Conservation (phyloP, 2,113 vertebrate species). For the Odontophorus gujanensis region DNA sequence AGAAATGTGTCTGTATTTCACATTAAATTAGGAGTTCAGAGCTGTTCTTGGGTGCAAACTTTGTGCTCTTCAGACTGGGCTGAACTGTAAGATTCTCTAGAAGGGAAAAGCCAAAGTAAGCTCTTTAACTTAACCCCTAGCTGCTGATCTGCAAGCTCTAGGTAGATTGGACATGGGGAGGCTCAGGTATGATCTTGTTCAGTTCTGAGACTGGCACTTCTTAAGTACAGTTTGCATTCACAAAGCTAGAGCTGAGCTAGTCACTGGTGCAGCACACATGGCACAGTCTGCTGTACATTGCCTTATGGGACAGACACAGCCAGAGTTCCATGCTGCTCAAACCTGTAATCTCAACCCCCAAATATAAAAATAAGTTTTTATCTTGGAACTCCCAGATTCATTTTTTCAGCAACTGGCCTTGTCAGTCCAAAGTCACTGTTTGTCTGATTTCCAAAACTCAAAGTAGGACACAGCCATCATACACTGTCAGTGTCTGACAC, state of each 20-base stretch:
- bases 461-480: background rate
- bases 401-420: background rate
- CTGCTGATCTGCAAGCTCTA: background rate
- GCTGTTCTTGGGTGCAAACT: background rate
- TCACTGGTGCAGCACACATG: background rate
- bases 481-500: background rate
- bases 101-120: constrained; percentile 21
- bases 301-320: background rate
- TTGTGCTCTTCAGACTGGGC: background rate
- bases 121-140: constrained; percentile 38
- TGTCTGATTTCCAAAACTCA: background rate
- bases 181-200: background rate
- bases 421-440: background rate
- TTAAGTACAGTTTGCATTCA: background rate
- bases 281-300: background rate
- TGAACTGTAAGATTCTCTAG: background rate
- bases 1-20: background rate
- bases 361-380: background rate
- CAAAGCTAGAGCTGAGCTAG: background rate
- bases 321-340: background rate
- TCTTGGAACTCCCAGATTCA: background rate
- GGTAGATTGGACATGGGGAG: background rate
- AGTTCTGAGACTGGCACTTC: background rate
- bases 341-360: background rate
- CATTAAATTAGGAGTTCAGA: background rate